These are phyloP conservation scores for Malacoraja senta DNA, from an alignment of 2,797 vertebrate genomes.

Conservation along the genomic window DNA sequence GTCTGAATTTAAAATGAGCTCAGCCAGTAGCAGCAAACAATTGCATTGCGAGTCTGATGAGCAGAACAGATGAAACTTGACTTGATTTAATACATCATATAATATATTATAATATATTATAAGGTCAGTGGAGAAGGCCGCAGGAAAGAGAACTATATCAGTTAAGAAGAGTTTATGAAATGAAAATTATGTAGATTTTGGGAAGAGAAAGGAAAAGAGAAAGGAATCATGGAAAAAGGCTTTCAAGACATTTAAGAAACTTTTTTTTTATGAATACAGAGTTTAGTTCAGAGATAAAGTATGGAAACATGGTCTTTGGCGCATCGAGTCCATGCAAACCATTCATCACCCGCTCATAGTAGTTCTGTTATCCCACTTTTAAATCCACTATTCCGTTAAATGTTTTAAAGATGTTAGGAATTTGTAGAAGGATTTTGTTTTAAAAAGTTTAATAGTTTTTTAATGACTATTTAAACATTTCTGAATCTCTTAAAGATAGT, in stretches of 20 bases:
- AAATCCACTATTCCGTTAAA: no score
- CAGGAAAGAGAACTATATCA: neutral
- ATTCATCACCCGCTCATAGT: no score
- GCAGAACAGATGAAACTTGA: neutral
- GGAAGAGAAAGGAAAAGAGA: neutral
- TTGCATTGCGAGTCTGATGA: neutral
- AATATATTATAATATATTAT: neutral
- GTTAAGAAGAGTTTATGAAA: neutral
- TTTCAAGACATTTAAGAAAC: neutral
- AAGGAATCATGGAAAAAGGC: neutral
- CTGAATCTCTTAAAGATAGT: no score
- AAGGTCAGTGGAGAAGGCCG: neutral
- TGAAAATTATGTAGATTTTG: neutral
- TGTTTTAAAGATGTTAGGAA: no score
- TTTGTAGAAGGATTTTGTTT: no score
- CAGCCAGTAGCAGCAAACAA: neutral
- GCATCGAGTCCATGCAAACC: no score
- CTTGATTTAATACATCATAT: neutral
- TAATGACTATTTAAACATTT: no score
- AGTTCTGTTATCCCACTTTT: no score
- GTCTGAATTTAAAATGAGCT: neutral
- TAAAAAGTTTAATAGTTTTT: no score
- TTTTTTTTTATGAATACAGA: neutral
- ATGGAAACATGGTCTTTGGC: no score
- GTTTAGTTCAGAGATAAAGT: neutral